Conservation (phyloP, 2,113 vertebrate genomes). For the Hippoglossus stenolepis region DNA sequence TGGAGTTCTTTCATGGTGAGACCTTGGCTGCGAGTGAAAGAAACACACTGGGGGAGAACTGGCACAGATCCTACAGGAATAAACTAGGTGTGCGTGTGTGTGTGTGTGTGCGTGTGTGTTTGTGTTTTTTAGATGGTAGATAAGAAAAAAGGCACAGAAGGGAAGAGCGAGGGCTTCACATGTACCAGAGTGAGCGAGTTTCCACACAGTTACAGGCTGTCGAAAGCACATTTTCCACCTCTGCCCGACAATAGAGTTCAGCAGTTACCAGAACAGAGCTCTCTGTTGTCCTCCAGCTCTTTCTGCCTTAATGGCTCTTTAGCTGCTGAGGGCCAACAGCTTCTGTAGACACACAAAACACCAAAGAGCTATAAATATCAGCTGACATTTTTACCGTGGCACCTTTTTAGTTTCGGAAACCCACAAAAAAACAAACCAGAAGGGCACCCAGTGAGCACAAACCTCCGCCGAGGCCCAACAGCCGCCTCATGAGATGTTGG, state of each 20-base stretch:
- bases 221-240: slow-evolving; percentile 57
- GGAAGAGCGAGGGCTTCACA: not conserved
- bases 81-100: slow-evolving; percentile 4
- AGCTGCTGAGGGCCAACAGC: slow-evolving; percentile 45
- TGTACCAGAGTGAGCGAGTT: slow-evolving; percentile 30
- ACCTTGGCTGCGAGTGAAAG: slow-evolving; percentile 61
- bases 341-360: slow-evolving; percentile 48
- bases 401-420: slow-evolving; percentile 1
- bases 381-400: slow-evolving; percentile 34
- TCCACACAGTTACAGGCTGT: slow-evolving; percentile 35
- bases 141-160: slow-evolving; percentile 15
- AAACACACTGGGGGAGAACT: slow-evolving; percentile 44
- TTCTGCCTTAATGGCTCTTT: slow-evolving; percentile 50
- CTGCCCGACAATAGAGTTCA: slow-evolving; percentile 37
- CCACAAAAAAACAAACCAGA: slow-evolving; percentile 1
- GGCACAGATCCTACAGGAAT: slow-evolving; percentile 36
- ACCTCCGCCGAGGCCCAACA: too few species aligned
- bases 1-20: slow-evolving; percentile 49
- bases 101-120: slow-evolving; percentile 19
- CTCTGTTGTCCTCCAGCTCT: slow-evolving; percentile 55
- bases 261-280: slow-evolving; percentile 53
- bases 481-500: too few species aligned
- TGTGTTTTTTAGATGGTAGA: not conserved
- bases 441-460: too few species aligned
- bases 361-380: slow-evolving; percentile 30